phyloP scores from a whole-genome alignment of 2,113 vertebrate genomes.

The Podarcis cretensis region DNA sequence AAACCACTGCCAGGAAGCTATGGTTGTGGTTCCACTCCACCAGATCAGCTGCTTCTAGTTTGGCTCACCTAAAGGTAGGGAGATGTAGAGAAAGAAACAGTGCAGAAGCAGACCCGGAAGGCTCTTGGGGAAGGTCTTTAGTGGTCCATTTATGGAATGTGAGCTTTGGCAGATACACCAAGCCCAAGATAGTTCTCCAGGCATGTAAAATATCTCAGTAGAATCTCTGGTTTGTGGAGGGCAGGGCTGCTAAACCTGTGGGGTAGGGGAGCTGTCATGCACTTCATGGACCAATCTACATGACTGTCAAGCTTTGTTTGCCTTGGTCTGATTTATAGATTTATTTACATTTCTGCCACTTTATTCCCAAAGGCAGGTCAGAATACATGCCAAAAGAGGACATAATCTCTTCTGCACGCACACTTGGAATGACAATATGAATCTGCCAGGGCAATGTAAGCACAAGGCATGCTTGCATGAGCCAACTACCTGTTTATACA shows the following conservation, averaged over 20 bases:
- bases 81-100: too few species aligned
- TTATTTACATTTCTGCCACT: not conserved
- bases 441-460: not conserved
- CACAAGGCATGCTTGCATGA: not conserved
- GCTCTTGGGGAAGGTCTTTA: too few species aligned
- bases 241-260: not conserved
- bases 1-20: too few species aligned
- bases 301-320: not conserved
- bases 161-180: too few species aligned
- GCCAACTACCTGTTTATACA: conserved; percentile 23
- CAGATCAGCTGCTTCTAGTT: too few species aligned
- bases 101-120: too few species aligned
- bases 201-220: too few species aligned
- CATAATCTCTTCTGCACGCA: not conserved
- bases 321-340: not conserved
- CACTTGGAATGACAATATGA: not conserved
- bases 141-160: too few species aligned
- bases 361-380: not conserved
- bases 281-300: not conserved
- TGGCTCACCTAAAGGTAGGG: too few species aligned
- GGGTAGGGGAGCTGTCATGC: not conserved
- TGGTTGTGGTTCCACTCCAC: too few species aligned
- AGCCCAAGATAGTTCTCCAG: too few species aligned
- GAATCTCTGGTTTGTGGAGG: not conserved
- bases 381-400: not conserved